Evolutionary conservation across 2,888 invertebrate genomes (phyloP).

Genomic region (Cremastobaeus sp.): DNA sequence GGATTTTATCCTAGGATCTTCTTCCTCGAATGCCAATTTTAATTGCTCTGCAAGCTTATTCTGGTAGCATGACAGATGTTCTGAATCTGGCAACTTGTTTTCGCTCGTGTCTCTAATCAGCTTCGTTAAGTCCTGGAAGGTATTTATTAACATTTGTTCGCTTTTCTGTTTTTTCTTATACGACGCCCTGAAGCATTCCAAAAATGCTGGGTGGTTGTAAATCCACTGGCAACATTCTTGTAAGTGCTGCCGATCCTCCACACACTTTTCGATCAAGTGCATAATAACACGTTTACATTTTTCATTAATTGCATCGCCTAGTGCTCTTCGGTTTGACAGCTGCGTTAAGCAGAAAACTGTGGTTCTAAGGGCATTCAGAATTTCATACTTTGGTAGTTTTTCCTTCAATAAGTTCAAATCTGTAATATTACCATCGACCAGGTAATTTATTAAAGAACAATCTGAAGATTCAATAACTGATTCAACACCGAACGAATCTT

Average conservation of each 20-base stretch:
- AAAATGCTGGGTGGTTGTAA: slow-evolving; percentile 77
- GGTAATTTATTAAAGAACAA: slow-evolving; percentile 12
- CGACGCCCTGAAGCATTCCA: slow-evolving; percentile 75
- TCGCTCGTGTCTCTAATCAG: slow-evolving; percentile 43
- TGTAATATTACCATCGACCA: slow-evolving; percentile 15
- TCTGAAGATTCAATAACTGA: slow-evolving; percentile 3
- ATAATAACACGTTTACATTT: slow-evolving; percentile 66
- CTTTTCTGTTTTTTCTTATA: slow-evolving; percentile 65
- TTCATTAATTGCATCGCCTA: slow-evolving; percentile 62
- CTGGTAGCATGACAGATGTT: slow-evolving; percentile 77
- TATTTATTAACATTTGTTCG: slow-evolving; percentile 70
- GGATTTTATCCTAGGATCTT: slow-evolving; percentile 64
- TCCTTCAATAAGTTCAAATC: slow-evolving; percentile 7
- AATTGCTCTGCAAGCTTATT: slow-evolving; percentile 80
- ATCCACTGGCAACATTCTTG: slow-evolving; percentile 71
- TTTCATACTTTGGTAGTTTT: slow-evolving; percentile 61
- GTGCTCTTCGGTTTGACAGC: slow-evolving; percentile 61
- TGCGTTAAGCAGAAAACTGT: slow-evolving; percentile 73
- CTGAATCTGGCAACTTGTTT: neutral
- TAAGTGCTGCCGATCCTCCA: slow-evolving; percentile 47
- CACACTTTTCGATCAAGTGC: slow-evolving; percentile 67
- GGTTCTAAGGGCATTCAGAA: slow-evolving; percentile 64
- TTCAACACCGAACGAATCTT: slow-evolving; percentile 2
- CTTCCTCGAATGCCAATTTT: slow-evolving; percentile 77
- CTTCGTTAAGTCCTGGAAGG: slow-evolving; percentile 68